Evolutionary conservation across 2,888 invertebrate species (phyloP), one percentile per base, ranked within the genome.

Genomic region (Idaea biselata): DNA sequence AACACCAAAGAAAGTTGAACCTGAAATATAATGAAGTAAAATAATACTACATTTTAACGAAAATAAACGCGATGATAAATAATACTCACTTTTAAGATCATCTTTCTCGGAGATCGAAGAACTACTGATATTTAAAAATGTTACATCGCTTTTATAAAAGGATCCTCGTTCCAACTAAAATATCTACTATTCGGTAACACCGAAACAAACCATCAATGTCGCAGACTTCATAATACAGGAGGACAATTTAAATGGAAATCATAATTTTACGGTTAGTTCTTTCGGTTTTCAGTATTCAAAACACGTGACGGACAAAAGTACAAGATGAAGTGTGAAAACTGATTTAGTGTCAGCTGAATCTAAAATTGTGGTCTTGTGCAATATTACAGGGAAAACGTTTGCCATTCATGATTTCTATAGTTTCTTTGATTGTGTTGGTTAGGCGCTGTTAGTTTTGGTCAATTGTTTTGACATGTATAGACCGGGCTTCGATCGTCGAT

Each of bases 141-240:
- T 79, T 75, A 67, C 79, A 74, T 82, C 71, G 79, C 86, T 91
- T 44, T 71, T 92, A 86, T 91, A 91, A 88, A 84, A 84, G 84
- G 71, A 74, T 76, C 82, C 84, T 88, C 87, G 86, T 87, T 86
- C 81, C 79, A 78, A 72, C 71, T 82, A 84, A 91, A 87, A 86
- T 90, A 89, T 90, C 44, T 44, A 80, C 87, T 80, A 82, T 89
- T 86, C 87, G 81, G 88, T 86, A 88, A 91, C 83, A 90, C 88
- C 88, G 89, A 91, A 88, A 91, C 91, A 87, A 91, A 91, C 84
- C 84, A 86, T 84, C 91, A 91, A 91, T 91, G 92, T 89, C 91
- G 82, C 82, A 83, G 81, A 86, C 80, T 81, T 80, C 76, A 78
- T 87, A 90, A 91, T 84, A 87, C 88, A 70, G 77, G 77, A 72